phyloP scores from a whole-genome alignment of 2,797 vertebrate genomes.

The Pygocentrus nattereri region DNA sequence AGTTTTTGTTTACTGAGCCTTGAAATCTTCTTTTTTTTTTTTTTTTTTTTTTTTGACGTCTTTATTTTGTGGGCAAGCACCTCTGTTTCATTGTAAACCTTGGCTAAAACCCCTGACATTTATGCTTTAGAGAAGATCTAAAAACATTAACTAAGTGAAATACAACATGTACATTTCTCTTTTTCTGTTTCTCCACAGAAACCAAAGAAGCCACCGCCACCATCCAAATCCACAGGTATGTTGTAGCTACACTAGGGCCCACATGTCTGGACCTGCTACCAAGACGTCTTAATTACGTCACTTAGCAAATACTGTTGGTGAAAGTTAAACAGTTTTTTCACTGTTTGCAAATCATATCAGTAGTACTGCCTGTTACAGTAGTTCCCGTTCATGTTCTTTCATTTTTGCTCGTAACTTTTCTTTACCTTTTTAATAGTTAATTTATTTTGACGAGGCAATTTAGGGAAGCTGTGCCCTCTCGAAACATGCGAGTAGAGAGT shows the following conservation, averaged over 20 bases:
- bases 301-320: no score
- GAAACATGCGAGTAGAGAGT: no score
- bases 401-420: no score
- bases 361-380: no score
- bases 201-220: conserved; percentile 93
- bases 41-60: not conserved
- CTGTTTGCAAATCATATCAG: no score
- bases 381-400: no score
- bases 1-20: not conserved
- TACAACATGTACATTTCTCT: not conserved
- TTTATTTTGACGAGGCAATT: no score
- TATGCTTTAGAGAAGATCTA: not conserved
- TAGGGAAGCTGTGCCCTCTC: no score
- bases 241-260: not conserved
- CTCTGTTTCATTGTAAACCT: not conserved
- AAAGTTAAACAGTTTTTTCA: no score
- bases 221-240: conserved; percentile 87
- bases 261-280: not conserved
- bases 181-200: conserved; percentile 78
- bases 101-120: not conserved
- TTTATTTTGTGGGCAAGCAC: not conserved
- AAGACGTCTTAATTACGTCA: no score
- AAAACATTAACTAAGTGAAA: not conserved
- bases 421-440: no score
- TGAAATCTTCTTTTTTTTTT: not conserved